Percentiles rank a stretch among this genome's conserved stretches.
These are phyloP conservation scores for Ornithoptera priamus DNA, from an alignment of 2,888 invertebrate genomes.

Conservation along the genomic window DNA sequence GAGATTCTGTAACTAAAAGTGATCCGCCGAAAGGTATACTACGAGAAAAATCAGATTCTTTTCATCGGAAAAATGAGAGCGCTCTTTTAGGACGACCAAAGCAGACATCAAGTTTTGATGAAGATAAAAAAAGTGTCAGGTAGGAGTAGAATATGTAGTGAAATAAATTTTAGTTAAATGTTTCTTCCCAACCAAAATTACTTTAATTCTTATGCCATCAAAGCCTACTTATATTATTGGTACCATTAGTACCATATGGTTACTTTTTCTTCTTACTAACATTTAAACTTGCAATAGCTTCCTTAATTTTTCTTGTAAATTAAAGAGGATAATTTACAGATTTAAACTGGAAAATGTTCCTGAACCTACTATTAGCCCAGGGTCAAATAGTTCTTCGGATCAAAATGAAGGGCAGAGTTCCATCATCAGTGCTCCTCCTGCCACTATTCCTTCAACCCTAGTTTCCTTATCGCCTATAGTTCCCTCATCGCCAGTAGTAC, in stretches of 20 bases:
- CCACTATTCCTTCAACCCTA: constrained; percentile 32
- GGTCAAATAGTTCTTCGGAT: constrained; percentile 75
- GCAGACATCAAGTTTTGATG: constrained; percentile 79
- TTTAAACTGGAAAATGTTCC: constrained; percentile 66
- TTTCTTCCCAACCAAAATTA: too few relatives aligned
- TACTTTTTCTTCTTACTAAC: too few relatives aligned
- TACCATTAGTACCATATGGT: too few relatives aligned
- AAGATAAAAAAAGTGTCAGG: constrained; percentile 87
- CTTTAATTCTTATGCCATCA: too few relatives aligned
- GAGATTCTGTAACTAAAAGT: constrained; percentile 68
- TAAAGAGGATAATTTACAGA: constrained; percentile 41
- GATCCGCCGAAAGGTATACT: constrained; percentile 82
- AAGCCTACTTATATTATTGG: too few relatives aligned
- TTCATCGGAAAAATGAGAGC: constrained; percentile 56
- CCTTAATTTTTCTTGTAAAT: too few relatives aligned
- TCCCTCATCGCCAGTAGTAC: constrained; percentile 41
- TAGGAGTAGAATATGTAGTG: constrained; percentile 33
- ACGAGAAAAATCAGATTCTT: constrained; percentile 75
- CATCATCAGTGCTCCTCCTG: constrained; percentile 61
- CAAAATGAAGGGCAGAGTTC: constrained; percentile 72
- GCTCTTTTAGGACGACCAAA: constrained; percentile 49
- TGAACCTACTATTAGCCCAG: constrained; percentile 70
- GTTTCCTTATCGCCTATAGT: constrained; percentile 41
- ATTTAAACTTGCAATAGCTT: too few relatives aligned
- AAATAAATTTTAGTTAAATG: too few relatives aligned